Base-by-base conservation (phyloP, 2,797 vertebrate genomes). In the Perdix hodgsoniae region DNA sequence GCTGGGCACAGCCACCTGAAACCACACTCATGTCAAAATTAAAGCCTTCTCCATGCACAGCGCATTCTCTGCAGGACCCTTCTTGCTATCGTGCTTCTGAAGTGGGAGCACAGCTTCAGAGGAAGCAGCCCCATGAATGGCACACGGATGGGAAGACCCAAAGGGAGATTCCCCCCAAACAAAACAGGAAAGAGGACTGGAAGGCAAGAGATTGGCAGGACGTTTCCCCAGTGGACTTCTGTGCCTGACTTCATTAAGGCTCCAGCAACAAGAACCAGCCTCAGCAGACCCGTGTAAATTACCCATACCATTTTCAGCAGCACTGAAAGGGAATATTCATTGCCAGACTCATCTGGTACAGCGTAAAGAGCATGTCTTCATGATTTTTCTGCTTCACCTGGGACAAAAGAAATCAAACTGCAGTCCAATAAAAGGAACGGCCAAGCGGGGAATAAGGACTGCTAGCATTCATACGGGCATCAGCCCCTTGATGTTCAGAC, bases 61-160 rank as follows among this genome's bases (percentile, higher is more conserved):
- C 3, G 22, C 16, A 4, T 18, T 26, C 42, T 26, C 44, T 17
- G 14, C n/a, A 10, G 42, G 24, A 18, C 10, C 4, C 0, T 7
- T n/a, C 1, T 22, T 21, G 18, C 37, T 10, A 5, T 14, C 14
- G 1, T 2, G 1, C 39, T 40, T 54, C 63, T 10, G 18, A 0
- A 1, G 2, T 9, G n/a, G 37, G 60, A 50, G 26, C 0, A 0
- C 66, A 13, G 40, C 27, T 24, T 13, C 61, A 3, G 39, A 63
- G 45, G 57, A 16, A 69, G 14, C 12, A 10, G 59, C 52, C 44
- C 6, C 37, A 2, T 15, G 7, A 45, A 47, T 0, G 1, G 45
- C 2, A 0, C 2, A 18, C 5, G 7, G 61, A 66, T 37, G 17
- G 26, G 63, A 45, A 39, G 54, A 26, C 8, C 14, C 2, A 0